Evolutionary conservation across 2,113 vertebrate species (phyloP).

Genomic region (Pluvianellus socialis): DNA sequence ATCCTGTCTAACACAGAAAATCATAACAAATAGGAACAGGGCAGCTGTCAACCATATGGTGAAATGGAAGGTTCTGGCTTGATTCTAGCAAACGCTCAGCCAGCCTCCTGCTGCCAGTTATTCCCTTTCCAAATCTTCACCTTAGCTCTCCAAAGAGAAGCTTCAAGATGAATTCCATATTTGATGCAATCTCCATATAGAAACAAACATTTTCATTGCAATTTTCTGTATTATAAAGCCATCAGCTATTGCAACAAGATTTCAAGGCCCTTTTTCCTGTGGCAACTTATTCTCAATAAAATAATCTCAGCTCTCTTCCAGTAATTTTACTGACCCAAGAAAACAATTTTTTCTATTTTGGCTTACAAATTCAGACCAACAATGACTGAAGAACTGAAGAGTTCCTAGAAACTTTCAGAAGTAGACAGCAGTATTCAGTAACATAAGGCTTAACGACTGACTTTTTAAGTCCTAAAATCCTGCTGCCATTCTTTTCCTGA

Average conservation of each 20-base stretch:
- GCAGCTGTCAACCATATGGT: background rate
- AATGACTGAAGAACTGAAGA: background rate
- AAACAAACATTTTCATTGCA: background rate
- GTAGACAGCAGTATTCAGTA: background rate
- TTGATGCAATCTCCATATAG: background rate
- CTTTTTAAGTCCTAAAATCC: background rate
- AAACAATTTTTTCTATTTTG: background rate
- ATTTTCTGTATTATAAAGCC: background rate
- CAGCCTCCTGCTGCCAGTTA: background rate
- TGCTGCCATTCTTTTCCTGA: background rate
- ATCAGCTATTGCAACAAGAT: background rate
- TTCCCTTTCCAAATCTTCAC: background rate
- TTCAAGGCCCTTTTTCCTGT: background rate
- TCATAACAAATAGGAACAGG: background rate
- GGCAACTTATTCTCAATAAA: background rate
- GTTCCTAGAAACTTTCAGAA: background rate
- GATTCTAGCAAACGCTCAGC: background rate
- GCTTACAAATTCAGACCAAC: background rate
- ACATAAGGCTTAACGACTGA: background rate
- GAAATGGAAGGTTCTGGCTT: background rate
- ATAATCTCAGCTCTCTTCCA: background rate
- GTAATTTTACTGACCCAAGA: background rate
- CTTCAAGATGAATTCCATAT: background rate
- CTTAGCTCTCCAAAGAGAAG: background rate
- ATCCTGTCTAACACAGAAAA: background rate